A percentile compares a stretch with the other conserved stretches of the same genome.
Conservation (phyloP, 2,888 invertebrate genomes). For the Philhelius pedissequus region DNA sequence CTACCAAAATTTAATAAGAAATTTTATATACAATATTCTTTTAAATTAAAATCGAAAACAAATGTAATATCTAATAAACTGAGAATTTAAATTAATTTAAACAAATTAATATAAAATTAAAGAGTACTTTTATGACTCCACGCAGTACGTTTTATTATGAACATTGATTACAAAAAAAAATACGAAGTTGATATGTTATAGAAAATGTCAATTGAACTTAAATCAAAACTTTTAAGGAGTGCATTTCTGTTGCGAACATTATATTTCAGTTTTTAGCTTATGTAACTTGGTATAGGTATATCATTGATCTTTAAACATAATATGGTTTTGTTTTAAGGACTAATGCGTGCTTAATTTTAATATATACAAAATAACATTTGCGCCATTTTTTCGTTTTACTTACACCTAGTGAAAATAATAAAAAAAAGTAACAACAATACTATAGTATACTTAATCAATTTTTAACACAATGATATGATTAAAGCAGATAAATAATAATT, state of each 20-base stretch:
- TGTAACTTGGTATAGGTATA: not conserved
- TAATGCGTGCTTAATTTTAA: conserved; percentile 24
- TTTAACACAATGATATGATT: not conserved
- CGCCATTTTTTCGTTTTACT: conserved; percentile 6
- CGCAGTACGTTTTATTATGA: not conserved
- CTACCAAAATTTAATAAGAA: not conserved
- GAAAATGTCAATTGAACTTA: not conserved
- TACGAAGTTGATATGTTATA: not conserved
- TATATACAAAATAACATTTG: conserved; percentile 46
- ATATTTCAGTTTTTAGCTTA: not conserved
- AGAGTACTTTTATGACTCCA: not conserved
- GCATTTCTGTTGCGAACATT: not conserved
- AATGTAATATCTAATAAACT: not conserved
- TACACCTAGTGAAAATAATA: conserved; percentile 1
- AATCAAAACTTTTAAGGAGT: not conserved
- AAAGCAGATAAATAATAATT: not conserved
- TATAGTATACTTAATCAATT: conserved; percentile 8
- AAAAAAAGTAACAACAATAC: not conserved
- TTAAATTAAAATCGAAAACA: not conserved
- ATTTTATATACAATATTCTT: not conserved
- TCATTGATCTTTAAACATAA: not conserved
- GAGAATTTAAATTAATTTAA: not conserved
- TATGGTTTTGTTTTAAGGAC: conserved; percentile 1
- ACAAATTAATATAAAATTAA: not conserved
- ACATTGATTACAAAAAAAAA: not conserved